Evolutionary conservation across 2,797 vertebrate genomes (phyloP), one percentile per base, ranked within the genome.

Genomic region (Myotis myotis): DNA sequence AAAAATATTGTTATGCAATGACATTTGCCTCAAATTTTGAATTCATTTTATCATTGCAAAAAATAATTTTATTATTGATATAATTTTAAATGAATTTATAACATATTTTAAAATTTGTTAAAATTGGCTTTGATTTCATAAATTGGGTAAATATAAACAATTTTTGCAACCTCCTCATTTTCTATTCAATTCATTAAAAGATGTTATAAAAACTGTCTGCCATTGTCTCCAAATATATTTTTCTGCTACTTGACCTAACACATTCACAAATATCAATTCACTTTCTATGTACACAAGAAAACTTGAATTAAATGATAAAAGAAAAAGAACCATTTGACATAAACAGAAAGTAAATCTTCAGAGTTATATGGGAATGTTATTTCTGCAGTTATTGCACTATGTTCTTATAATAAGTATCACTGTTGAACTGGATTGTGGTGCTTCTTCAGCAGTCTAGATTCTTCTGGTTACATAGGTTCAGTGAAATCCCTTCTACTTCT

Each of bases 31-130:
- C 13, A 72, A 55, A 36, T 41, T 81, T 62, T 51, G 7, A 91
- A 44, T 76, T 33, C 4, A 68, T 62, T 96, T 53, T 85, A 68
- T 68, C 38, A 53, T 25, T 88, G 10, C 12, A 93, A 70, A 70
- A 88, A 33, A 57, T 5, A 51, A 66, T 38, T 84, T 64, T 23
- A 47, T 86, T 41, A 87, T 9, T 75, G 28, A 60, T 25, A 10
- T 55, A 60, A 72, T 82, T 82, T 70, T 72, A 75, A 60, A 12
- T 82, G 20, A 20, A 76, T 68, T 86, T 53, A 51, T 86, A 68
- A 44, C 28, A 82, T 30, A 28, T 8, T 53, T 80, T 57, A 33
- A 71, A 60, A 84, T 91, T 15, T 72, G 6, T 38, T 57, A 64
- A 88, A 60, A 60, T 60, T 60, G 4, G 49, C 15, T 38, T 91